A percentile compares a stretch with the other conserved stretches of the same genome.
Evolutionary conservation across 2,888 invertebrate species (phyloP).

Genomic region (Suillia variegata): DNA sequence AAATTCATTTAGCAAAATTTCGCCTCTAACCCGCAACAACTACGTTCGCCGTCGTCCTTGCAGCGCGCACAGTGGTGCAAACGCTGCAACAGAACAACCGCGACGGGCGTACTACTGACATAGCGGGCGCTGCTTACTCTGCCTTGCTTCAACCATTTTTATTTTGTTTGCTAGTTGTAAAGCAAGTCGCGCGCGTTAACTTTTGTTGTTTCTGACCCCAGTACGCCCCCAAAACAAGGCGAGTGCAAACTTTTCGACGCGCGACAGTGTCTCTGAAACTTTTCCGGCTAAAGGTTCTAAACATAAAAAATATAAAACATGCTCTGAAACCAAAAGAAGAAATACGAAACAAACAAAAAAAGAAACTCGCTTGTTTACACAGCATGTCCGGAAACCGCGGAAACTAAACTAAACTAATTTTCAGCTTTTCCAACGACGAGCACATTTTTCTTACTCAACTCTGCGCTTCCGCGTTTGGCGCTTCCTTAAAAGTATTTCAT

Average conservation of each 20-base stretch:
- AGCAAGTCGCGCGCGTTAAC: not conserved
- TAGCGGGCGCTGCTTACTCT: too few species aligned
- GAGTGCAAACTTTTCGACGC: not conserved
- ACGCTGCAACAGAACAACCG: not conserved
- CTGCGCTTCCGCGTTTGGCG: conserved; percentile 7
- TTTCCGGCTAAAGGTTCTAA: not conserved
- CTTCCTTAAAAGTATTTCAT: not conserved
- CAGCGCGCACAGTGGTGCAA: not conserved
- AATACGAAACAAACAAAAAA: not conserved
- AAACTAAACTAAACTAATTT: conserved; percentile 31
- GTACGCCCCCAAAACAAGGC: not conserved
- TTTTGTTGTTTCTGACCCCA: too few species aligned
- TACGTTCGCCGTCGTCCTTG: not conserved
- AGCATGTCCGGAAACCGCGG: conserved; percentile 23
- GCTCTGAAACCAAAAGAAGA: not conserved
- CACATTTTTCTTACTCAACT: conserved; percentile 22
- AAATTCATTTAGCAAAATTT: conserved; percentile 20
- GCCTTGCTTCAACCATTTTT: too few species aligned
- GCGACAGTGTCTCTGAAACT: too few species aligned
- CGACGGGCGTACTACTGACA: not conserved
- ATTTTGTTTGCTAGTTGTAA: not conserved
- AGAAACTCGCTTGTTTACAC: not conserved
- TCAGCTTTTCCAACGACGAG: conserved; percentile 22
- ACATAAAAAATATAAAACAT: not conserved
- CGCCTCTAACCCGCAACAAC: not conserved